Base-by-base conservation (phyloP, 2,797 vertebrate genomes). In the Tiaroga cobitis region DNA sequence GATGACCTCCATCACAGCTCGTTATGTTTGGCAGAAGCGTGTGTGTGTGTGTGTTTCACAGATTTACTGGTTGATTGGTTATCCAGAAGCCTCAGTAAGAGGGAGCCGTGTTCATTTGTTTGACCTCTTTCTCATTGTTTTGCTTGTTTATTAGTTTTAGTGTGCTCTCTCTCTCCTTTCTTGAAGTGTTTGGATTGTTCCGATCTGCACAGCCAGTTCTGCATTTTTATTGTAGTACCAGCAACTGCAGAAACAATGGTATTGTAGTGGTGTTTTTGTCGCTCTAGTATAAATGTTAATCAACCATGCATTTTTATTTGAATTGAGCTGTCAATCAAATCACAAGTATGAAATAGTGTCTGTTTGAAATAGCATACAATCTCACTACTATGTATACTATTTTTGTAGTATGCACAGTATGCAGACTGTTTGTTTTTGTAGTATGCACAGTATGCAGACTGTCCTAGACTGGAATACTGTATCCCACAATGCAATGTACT, bases 1-100 rank as follows among this genome's bases (percentile, higher is more conserved):
- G 49, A 43, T 59, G 83, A 78, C 83, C 82, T 83, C 81, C 54
- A 51, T 76, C 16, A 37, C 59, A 76, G 56, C 61, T 79, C 37
- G 46, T 59, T 77, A 54, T 81, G 77, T 56, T 32, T 37, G 80
- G 51, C 32, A 39, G 51, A 16, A 13, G 46, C 69, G 46, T 63
- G 41, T 8, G 21, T 29, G 11, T 21, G 29, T 87, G 83, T 72
- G 89, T 86, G 86, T 86, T 85, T 80, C 39, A 11, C 19, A 67
- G 34, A 61, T 67, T 72, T 73, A 61, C 37, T 80, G 80, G 32
- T 72, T 56, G 68, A 73, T 63, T 82, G 26, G 11, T 29, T 73
- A 72, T 72, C 80, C 81, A 61, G 68, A 82, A 59, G 26, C 32
- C 13, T 51, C 13, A 69, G 41, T 51, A 24, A 68, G 9, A 79